Evolutionary conservation across 2,113 vertebrate genomes (phyloP).

Genomic region (Festucalex cinctus): DNA sequence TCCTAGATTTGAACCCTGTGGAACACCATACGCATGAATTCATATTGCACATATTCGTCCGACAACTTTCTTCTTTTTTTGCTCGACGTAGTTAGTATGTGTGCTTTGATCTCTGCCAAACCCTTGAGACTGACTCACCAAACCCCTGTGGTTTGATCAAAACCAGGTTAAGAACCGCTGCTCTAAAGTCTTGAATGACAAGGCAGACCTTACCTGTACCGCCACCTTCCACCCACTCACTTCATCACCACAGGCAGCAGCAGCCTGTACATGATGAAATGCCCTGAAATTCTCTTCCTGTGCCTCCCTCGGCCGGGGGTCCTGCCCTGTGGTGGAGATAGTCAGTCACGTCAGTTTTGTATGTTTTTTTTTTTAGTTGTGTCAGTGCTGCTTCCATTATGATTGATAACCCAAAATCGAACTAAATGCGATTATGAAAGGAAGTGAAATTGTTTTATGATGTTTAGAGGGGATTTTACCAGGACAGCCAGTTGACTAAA

Average conservation of each 20-base stretch:
- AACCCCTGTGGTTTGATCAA: no score
- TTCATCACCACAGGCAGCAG: constrained; percentile 19
- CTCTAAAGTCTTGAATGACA: neutral
- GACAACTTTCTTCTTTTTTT: no score
- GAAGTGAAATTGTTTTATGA: neutral
- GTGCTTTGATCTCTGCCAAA: no score
- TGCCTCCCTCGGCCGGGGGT: constrained; percentile 31
- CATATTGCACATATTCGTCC: no score
- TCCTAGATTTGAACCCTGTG: no score
- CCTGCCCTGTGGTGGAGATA: constrained; percentile 22
- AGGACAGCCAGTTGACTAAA: neutral
- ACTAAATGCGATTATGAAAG: neutral
- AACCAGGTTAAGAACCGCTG: no score
- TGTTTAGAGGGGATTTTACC: neutral
- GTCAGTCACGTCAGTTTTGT: constrained; percentile 46
- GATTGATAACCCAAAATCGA: neutral
- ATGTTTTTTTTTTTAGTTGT: neutral
- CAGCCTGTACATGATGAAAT: constrained; percentile 58
- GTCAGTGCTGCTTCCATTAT: neutral
- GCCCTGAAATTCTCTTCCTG: constrained; percentile 48
- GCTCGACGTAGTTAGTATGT: no score
- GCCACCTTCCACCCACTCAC: neutral
- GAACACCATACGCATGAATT: no score
- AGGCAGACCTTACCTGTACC: constrained; percentile 8
- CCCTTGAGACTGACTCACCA: no score